phyloP scores from a whole-genome alignment of 2,888 invertebrate species.

The Drosophila mettleri region DNA sequence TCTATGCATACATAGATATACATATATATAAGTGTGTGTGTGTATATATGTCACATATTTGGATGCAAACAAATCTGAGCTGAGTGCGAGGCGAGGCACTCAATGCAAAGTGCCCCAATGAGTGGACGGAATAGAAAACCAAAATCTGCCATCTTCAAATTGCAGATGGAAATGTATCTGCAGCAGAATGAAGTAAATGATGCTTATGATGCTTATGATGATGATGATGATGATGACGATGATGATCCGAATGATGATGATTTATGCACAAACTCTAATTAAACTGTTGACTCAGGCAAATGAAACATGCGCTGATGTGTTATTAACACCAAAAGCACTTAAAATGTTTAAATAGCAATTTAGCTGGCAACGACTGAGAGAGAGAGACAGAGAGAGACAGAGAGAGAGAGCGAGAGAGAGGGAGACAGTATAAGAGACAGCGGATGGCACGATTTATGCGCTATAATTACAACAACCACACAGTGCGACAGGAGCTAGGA shows the following conservation, averaged over 20 bases:
- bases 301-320: conserved; percentile 75
- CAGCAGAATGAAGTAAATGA: conserved; percentile 6
- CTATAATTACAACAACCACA: conserved; percentile 10
- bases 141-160: conserved; percentile 27
- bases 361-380: conserved; percentile 19
- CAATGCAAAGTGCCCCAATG: conserved; percentile 11
- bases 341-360: conserved; percentile 72
- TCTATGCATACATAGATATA: not conserved
- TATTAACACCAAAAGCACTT: conserved; percentile 74
- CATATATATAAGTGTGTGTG: no score
- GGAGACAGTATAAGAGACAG: no score
- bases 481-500: not conserved
- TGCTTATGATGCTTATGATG: not conserved
- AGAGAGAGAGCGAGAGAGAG: not conserved
- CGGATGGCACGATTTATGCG: conserved; percentile 10
- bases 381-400: not conserved
- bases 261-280: conserved; percentile 74
- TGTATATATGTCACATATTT: conserved; percentile 21
- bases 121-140: conserved; percentile 8
- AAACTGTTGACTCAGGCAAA: conserved; percentile 75
- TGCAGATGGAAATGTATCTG: conserved; percentile 35
- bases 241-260: conserved; percentile 33
- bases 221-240: conserved; percentile 23
- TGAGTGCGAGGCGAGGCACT: not conserved
- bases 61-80: conserved; percentile 22